Conservation (phyloP, 2,888 invertebrate genomes). For the Ariolimax columbianus region DNA sequence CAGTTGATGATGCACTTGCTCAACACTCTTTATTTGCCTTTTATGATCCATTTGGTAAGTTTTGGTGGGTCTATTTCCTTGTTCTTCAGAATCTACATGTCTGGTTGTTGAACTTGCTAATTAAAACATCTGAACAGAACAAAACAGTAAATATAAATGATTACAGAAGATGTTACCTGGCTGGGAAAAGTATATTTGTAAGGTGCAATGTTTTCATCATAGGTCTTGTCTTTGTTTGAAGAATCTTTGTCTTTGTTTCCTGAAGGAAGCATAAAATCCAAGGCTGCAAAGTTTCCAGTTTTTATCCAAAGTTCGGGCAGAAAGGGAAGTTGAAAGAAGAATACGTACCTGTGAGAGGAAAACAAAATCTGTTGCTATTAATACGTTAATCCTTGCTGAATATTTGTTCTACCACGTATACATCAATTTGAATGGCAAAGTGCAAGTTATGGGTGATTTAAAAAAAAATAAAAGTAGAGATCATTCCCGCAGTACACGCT, state of each 20-base stretch:
- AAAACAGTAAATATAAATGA: neutral
- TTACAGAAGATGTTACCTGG: neutral
- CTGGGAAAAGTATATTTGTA: conserved; percentile 53
- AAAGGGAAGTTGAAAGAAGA: conserved; percentile 52
- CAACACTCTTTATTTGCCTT: too few relatives aligned
- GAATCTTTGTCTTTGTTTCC: neutral
- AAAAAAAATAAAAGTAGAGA: too few relatives aligned
- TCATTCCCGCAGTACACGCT: too few relatives aligned
- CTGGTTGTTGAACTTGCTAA: neutral
- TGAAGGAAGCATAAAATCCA: conserved; percentile 22
- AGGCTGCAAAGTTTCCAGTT: conserved; percentile 22
- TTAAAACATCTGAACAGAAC: neutral
- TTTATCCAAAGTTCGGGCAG: conserved; percentile 48
- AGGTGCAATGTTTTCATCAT: neutral
- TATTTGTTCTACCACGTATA: neutral
- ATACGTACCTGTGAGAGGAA: conserved; percentile 42
- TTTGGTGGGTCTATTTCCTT: neutral
- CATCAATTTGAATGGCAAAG: too few relatives aligned
- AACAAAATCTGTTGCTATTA: neutral
- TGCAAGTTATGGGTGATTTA: too few relatives aligned
- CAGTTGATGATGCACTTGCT: too few relatives aligned
- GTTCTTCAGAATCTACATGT: neutral
- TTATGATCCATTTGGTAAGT: neutral
- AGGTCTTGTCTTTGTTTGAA: neutral
- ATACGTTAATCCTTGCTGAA: neutral